Evolutionary conservation across 2,797 vertebrate species (phyloP).

Genomic region (Cuculus canorus): DNA sequence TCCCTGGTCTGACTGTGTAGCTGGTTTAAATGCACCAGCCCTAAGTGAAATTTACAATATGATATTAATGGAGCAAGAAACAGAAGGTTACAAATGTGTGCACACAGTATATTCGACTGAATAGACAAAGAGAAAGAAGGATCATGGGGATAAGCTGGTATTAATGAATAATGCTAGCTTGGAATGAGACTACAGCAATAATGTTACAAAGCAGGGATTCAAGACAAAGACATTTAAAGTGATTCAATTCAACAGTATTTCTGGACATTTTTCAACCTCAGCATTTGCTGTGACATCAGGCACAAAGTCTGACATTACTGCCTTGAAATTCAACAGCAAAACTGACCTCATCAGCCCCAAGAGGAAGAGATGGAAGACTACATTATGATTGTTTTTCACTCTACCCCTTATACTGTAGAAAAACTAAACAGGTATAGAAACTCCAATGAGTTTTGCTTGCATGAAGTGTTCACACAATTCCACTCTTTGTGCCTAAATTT

Average conservation of each 20-base stretch:
- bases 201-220: conserved; percentile 4
- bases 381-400: background rate
- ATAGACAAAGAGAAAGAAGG: conserved; percentile 21
- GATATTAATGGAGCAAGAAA: conserved; percentile 14
- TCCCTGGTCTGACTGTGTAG: background rate
- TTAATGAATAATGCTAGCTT: conserved; percentile 40
- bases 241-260: background rate
- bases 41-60: conserved; percentile 28
- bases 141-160: conserved; percentile 23
- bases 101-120: background rate
- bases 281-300: background rate
- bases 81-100: conserved; percentile 22
- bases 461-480: background rate
- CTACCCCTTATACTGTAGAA: background rate
- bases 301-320: background rate
- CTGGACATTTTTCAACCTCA: conserved; percentile 25
- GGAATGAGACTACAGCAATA: conserved; percentile 42
- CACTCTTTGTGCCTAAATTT: background rate
- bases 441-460: background rate
- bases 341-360: background rate
- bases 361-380: background rate
- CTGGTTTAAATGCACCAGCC: background rate
- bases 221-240: conserved; percentile 41
- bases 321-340: background rate
- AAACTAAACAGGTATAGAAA: background rate